A percentile compares a stretch with the other conserved stretches of the same genome.
Evolutionary conservation across 2,113 vertebrate genomes (phyloP).

Genomic region (Bubalus kerabau): DNA sequence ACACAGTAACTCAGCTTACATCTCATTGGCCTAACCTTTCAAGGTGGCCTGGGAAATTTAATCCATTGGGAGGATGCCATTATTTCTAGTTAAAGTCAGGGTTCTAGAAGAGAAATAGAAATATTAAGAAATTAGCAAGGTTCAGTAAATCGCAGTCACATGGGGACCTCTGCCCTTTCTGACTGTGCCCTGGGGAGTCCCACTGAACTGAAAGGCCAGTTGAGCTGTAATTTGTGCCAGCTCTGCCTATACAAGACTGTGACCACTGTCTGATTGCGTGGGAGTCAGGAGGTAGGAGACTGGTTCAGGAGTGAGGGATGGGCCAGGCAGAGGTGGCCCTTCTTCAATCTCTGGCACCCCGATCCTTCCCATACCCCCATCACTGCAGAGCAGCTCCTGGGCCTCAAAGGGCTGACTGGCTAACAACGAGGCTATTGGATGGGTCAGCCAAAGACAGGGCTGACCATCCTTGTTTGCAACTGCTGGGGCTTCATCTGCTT

Average conservation of each 20-base stretch:
- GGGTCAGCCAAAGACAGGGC: not conserved
- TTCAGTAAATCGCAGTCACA: not conserved
- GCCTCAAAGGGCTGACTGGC: too few species aligned
- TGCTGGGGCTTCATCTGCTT: not conserved
- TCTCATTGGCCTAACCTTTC: not conserved
- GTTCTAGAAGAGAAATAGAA: not conserved
- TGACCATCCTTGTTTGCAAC: not conserved
- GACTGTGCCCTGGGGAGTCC: accelerated
- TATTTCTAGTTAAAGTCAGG: not conserved
- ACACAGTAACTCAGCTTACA: not conserved
- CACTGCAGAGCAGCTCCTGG: not conserved
- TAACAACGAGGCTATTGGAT: accelerated
- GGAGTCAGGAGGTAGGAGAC: not conserved
- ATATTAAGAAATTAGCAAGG: not conserved
- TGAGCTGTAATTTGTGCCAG: not conserved
- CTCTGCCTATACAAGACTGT: not conserved
- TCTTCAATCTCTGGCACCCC: not conserved
- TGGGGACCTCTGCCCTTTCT: not conserved
- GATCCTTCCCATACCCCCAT: not conserved
- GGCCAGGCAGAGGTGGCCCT: not conserved
- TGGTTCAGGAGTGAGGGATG: not conserved
- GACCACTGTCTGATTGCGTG: not conserved
- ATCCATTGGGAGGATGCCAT: not conserved
- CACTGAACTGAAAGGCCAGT: not conserved
- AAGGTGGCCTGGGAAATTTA: not conserved